Conservation (phyloP, 2,113 vertebrate species). For the Forbesichthys papilliferus region DNA sequence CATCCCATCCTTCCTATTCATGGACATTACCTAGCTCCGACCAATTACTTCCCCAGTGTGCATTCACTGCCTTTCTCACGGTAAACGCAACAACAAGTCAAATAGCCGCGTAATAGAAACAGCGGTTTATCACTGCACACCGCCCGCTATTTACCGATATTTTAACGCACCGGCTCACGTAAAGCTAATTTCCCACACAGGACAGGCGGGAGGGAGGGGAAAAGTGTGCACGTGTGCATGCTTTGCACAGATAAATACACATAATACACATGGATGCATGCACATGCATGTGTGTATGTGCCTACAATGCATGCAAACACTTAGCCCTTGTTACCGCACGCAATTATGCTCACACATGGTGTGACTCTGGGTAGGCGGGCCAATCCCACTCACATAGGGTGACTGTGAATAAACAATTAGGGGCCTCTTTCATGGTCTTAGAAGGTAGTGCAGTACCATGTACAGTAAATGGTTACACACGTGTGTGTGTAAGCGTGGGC, state of each 20-base stretch:
- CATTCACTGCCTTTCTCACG: conserved; percentile 60
- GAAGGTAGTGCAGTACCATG: conserved; percentile 10
- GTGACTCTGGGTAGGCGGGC: conserved; percentile 17
- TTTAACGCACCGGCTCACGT: conserved; percentile 57
- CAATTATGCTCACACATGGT: background rate
- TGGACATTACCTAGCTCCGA: conserved; percentile 3
- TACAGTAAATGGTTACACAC: conserved; percentile 13
- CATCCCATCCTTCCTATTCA: conserved; percentile 13
- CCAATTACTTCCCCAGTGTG: conserved; percentile 28
- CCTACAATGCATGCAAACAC: background rate
- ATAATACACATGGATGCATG: conserved; percentile 21
- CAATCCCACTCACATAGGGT: conserved; percentile 39
- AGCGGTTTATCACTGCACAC: conserved; percentile 57
- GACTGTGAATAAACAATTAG: conserved; percentile 51
- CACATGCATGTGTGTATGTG: background rate
- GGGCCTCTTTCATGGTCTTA: conserved; percentile 42
- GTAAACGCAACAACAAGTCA: conserved; percentile 50
- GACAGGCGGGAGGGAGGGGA: conserved; percentile 5
- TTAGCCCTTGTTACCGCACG: conserved; percentile 18
- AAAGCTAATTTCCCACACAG: conserved; percentile 55
- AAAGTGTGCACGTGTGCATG: conserved; percentile 7
- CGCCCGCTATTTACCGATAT: conserved; percentile 50
- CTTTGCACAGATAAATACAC: conserved; percentile 7
- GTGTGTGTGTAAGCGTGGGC: background rate
- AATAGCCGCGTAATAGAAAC: conserved; percentile 52